phyloP scores from a whole-genome alignment of 2,888 invertebrate species.

The Strigamia maritima region DNA sequence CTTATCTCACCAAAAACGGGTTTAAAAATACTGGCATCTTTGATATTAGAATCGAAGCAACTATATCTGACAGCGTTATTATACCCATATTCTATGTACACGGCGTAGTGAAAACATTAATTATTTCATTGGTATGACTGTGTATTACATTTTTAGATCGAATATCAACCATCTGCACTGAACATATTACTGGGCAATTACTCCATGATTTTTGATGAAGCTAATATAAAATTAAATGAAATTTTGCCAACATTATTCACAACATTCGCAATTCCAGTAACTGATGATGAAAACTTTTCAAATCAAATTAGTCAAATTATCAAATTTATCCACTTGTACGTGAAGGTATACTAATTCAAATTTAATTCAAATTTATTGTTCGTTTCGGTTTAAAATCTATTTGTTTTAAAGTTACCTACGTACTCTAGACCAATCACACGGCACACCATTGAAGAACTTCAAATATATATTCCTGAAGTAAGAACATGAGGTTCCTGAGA shows the following conservation, averaged over 20 bases:
- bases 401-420: background rate
- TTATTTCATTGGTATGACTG: background rate
- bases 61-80: background rate
- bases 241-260: background rate
- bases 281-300: background rate
- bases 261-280: background rate
- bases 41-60: background rate
- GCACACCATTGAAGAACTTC: background rate
- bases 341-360: background rate
- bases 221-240: background rate
- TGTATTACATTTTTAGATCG: background rate
- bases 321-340: background rate
- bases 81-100: background rate
- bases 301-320: background rate
- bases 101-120: background rate
- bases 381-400: background rate
- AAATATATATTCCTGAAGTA: background rate
- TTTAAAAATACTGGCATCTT: background rate
- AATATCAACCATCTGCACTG: background rate
- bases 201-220: background rate
- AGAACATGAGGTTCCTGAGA: no score
- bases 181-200: background rate
- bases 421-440: background rate
- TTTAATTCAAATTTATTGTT: background rate
- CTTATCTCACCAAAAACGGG: background rate